A percentile compares a stretch with the other conserved stretches of the same genome.
These are phyloP conservation scores for Microctonus aethiopoides DNA, from an alignment of 2,888 invertebrate species.

Conservation along the genomic window DNA sequence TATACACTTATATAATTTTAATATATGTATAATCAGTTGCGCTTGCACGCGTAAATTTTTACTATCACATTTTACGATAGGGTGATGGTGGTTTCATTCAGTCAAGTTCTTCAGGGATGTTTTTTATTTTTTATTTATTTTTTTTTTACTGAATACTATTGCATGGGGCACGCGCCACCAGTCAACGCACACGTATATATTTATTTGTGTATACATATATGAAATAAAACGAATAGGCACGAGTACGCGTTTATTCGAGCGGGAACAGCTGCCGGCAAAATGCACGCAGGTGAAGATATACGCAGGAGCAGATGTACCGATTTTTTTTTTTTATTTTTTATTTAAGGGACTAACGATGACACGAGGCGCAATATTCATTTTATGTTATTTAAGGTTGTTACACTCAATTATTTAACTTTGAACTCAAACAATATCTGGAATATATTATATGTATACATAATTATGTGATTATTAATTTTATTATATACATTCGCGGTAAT, in stretches of 20 bases:
- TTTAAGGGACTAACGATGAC: not conserved
- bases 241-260: slow-evolving; percentile 38
- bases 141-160: slow-evolving; percentile 23
- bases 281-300: slow-evolving; percentile 59
- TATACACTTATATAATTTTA: not conserved
- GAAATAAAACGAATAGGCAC: slow-evolving; percentile 11
- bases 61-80: not conserved
- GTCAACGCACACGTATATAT: slow-evolving; percentile 33
- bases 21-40: not conserved
- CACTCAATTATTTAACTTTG: not conserved
- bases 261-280: slow-evolving; percentile 55
- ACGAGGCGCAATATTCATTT: not conserved
- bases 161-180: slow-evolving; percentile 51
- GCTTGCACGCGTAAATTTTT: not conserved
- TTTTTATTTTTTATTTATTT: slow-evolving; percentile 1
- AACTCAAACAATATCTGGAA: not conserved
- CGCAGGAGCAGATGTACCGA: slow-evolving; percentile 57
- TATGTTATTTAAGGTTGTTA: not conserved
- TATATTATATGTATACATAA: no score
- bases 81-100: slow-evolving; percentile 12
- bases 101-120: not conserved
- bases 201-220: not conserved
- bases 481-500: no score
- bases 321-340: slow-evolving; percentile 43
- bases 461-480: no score